Evolutionary conservation across 1,140 invertebrate species (phyloP), one percentile per base, ranked within the genome.

Genomic region (Hirudo medicinalis): DNA sequence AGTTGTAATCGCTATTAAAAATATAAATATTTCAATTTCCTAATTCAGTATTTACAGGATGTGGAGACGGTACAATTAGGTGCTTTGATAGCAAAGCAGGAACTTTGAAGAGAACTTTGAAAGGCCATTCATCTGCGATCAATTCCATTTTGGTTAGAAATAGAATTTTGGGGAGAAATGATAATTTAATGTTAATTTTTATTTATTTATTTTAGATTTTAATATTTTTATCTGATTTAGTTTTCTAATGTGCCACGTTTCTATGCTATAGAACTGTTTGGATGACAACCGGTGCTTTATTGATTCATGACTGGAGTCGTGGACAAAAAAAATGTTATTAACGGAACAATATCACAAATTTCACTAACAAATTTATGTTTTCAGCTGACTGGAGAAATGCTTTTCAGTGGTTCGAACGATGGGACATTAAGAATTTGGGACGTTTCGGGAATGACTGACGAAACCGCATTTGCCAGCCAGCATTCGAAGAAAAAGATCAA

Each of bases 341-440:
- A 22, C 11, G 9, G 22, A 63, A 63, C 57, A 25, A 63, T 25
- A 36, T 2, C 32, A 36, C n/a, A n/a, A n/a, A n/a, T n/a, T 25
- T 22, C 29, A 63, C 11, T 63, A 63, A 63, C 13, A 9, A 63
- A 22, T 32, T 63, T 63, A 19, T 25, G 57, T 63, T n/a, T 25
- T 40, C 22, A 81, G 79, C 55, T 80, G 11, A 78, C 78, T 43
- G 80, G 78, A 25, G 78, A 78, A 2, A 78, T 77, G 54, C 75
- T 83, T 2, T 84, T 81, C 76, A 83, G 80, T 9, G 81, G 78
- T 0, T 82, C 81, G 0, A 77, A 78, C 73, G 82, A 84, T 75
- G 78, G 80, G 11, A 78, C 76, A n/a, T 68, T 84, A 25, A 76
- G 79, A 43, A 77, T 83, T 4, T 83, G 83, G 82, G 79, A 84